phyloP scores from a whole-genome alignment of 2,113 vertebrate species.

The Prolemur simus region DNA sequence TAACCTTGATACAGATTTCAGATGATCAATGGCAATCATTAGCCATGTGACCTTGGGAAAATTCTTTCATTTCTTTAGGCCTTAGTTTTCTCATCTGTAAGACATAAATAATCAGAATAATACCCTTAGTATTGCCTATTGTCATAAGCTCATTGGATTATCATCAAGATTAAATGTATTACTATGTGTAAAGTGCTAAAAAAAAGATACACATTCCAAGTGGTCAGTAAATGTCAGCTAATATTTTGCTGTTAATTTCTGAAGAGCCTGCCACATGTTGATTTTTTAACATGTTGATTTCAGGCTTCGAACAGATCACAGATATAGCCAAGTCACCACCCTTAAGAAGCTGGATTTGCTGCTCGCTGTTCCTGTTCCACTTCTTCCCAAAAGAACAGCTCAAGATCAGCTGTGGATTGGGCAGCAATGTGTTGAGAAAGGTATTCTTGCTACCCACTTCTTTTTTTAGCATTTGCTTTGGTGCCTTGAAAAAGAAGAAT shows the following conservation, averaged over 20 bases:
- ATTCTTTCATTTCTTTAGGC: not conserved
- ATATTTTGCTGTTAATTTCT: not conserved
- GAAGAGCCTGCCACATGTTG: not conserved
- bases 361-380: not conserved
- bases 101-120: not conserved
- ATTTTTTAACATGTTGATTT: not conserved
- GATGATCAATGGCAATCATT: not conserved
- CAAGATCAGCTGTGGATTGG: not conserved
- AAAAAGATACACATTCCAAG: not conserved
- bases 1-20: not conserved
- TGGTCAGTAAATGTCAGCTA: not conserved
- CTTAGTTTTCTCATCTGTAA: not conserved
- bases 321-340: not conserved
- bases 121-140: not conserved
- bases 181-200: not conserved
- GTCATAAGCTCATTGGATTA: not conserved
- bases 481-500: not conserved
- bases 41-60: not conserved
- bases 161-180: not conserved
- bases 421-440: not conserved
- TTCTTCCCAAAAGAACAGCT: not conserved
- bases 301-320: not conserved
- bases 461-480: slow-evolving; percentile 9
- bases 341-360: not conserved
- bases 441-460: not conserved